phyloP scores from a whole-genome alignment of 2,888 invertebrate genomes.

The Diogma glabrata region DNA sequence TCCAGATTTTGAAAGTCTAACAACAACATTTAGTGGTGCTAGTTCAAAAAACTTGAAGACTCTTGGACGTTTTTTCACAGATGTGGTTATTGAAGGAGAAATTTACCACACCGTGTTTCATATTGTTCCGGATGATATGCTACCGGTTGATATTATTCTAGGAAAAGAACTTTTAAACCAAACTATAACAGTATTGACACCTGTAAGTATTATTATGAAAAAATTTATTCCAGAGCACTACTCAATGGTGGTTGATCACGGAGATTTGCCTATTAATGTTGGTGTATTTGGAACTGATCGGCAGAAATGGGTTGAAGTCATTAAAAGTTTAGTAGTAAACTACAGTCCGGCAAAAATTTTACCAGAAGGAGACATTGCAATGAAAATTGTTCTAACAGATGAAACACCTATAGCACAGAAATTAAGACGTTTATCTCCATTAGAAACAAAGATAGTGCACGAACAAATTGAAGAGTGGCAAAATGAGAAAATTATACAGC shows the following conservation, averaged over 20 bases:
- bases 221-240: background rate
- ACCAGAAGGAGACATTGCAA: background rate
- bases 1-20: too few relatives aligned
- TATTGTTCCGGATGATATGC: background rate
- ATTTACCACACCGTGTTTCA: background rate
- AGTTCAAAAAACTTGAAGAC: background rate
- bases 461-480: background rate
- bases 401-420: background rate
- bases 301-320: too few relatives aligned
- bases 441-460: background rate
- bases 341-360: background rate
- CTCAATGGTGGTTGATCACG: background rate
- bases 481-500: constrained; percentile 1
- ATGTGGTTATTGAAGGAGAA: background rate
- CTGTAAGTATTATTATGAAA: background rate
- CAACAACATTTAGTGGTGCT: too few relatives aligned
- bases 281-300: background rate
- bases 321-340: too few relatives aligned
- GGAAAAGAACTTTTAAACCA: background rate
- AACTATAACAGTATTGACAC: background rate
- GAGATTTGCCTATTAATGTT: background rate
- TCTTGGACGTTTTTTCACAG: background rate
- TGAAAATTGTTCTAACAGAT: background rate
- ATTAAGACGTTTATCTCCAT: background rate
- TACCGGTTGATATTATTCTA: background rate